phyloP scores from a whole-genome alignment of 2,113 vertebrate genomes.

The Phodopus roborovskii region DNA sequence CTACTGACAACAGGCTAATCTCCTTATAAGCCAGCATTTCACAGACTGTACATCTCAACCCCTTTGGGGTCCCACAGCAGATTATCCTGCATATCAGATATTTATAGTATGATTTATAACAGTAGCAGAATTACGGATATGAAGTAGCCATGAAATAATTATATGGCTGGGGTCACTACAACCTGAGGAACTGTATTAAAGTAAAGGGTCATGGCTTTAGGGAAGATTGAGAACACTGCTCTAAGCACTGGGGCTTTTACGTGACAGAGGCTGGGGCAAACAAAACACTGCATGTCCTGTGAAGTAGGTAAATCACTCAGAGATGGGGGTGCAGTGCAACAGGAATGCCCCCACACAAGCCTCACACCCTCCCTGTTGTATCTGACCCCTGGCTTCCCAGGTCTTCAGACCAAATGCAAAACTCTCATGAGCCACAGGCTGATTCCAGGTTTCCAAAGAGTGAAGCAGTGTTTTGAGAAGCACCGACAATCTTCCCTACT shows the following conservation, averaged over 20 bases:
- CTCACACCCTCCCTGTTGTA: not conserved
- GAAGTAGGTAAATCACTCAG: not conserved
- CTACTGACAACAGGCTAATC: too few species aligned
- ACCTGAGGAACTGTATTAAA: not conserved
- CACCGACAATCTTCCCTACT: slow-evolving; percentile 82
- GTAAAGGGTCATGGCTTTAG: not conserved
- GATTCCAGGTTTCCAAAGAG: slow-evolving; percentile 81
- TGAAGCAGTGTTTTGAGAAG: slow-evolving; percentile 82
- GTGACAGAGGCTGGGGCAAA: fast-evolving
- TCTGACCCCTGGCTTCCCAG: not conserved
- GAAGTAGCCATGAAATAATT: not conserved
- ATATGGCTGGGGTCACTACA: too few species aligned
- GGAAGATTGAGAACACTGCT: not conserved
- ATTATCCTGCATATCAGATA: not conserved
- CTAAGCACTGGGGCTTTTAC: not conserved
- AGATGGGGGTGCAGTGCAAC: not conserved
- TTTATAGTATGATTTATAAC: not conserved
- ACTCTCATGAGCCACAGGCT: slow-evolving; percentile 70
- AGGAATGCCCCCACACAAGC: not conserved
- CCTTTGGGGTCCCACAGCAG: not conserved
- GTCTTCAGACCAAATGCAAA: not conserved
- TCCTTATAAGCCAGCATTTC: not conserved
- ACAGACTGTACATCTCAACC: not conserved
- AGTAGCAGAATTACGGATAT: not conserved
- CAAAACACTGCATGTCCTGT: fast-evolving